Evolutionary conservation across 2,113 vertebrate genomes (phyloP).

Genomic region (Dryoscopus gambensis): DNA sequence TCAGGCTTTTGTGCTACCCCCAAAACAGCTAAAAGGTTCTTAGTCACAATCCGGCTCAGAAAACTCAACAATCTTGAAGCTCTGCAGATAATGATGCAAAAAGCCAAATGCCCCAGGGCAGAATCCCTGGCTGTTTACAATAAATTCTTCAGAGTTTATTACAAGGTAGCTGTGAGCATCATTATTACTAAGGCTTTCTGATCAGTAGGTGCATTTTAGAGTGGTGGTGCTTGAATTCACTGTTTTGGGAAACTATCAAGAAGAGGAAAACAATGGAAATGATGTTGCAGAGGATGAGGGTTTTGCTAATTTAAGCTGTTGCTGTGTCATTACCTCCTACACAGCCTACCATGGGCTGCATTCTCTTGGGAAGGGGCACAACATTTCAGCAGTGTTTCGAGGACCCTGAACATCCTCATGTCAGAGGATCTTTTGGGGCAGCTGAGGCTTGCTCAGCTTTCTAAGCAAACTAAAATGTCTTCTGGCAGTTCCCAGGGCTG

Average conservation of each 20-base stretch:
- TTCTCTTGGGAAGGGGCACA: background rate
- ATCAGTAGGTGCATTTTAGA: background rate
- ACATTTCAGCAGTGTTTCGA: background rate
- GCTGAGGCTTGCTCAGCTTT: background rate
- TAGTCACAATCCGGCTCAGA: background rate
- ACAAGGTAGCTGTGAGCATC: background rate
- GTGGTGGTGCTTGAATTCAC: background rate
- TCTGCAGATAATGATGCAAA: background rate
- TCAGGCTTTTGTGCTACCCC: background rate
- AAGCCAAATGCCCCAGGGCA: background rate
- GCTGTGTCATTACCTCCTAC: background rate
- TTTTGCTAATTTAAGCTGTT: background rate
- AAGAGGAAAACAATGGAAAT: background rate
- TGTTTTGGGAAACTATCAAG: background rate
- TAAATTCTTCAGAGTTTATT: background rate
- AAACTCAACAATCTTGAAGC: background rate
- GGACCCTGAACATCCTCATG: background rate
- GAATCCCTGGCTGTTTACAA: background rate
- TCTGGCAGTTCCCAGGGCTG: background rate
- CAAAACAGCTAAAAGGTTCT: background rate
- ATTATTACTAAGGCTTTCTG: background rate
- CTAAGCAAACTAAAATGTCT: background rate
- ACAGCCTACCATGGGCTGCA: background rate
- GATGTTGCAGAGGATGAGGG: background rate
- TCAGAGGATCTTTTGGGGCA: background rate